Conservation (phyloP, 1,140 invertebrate genomes). For the Anastrepha ludens region DNA sequence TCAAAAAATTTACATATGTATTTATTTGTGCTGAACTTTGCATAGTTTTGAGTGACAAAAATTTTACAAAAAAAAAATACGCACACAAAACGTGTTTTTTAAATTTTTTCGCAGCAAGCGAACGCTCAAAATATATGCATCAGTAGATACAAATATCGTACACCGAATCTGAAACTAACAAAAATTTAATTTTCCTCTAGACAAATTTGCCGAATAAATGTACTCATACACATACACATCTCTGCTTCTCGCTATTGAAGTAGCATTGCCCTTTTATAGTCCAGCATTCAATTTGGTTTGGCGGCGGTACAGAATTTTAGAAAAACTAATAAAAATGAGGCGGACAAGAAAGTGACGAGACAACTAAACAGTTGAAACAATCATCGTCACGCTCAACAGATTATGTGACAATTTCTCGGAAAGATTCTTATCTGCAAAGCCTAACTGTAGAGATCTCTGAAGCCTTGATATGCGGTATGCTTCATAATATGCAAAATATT, state of each 20-base stretch:
- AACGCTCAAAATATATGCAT: no score
- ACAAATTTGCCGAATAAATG: not conserved
- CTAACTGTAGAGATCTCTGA: not conserved
- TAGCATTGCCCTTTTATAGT: not conserved
- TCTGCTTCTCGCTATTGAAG: not conserved
- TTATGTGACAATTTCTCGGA: conserved; percentile 27
- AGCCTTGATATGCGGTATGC: not conserved
- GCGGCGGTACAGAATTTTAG: not conserved
- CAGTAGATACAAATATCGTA: no score
- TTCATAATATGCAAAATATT: no score
- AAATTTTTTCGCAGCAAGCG: no score
- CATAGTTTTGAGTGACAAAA: no score
- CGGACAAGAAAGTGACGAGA: not conserved
- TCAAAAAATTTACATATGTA: no score
- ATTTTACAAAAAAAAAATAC: no score
- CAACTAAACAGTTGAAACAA: not conserved
- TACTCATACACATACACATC: not conserved
- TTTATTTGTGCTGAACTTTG: no score
- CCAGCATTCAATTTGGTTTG: not conserved
- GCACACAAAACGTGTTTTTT: no score
- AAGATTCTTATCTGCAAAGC: not conserved
- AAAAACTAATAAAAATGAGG: not conserved
- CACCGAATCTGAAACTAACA: no score
- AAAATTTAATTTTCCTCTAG: no score
- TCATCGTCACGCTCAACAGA: not conserved